These are phyloP conservation scores for Lophotis ruficrista DNA, from an alignment of 2,113 vertebrate species.

Conservation along the genomic window DNA sequence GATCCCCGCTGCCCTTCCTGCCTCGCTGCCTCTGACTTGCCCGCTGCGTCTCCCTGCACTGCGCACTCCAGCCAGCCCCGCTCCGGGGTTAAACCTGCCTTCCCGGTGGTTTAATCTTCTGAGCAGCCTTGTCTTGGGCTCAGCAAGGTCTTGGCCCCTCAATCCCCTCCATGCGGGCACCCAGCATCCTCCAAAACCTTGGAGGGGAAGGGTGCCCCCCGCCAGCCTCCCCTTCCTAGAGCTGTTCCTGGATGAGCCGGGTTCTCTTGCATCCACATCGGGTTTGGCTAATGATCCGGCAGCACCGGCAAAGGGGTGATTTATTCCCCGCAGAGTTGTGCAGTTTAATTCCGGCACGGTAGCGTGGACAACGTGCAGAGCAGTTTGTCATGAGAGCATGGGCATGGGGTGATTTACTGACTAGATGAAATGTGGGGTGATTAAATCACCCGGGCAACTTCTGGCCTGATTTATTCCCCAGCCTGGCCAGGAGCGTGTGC, in stretches of 20 bases:
- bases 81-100: background rate
- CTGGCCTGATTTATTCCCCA: constrained; percentile 20
- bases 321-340: constrained; percentile 17
- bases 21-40: rapidly evolving
- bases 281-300: background rate
- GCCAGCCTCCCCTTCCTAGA: background rate
- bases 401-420: constrained; percentile 8
- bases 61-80: rapidly evolving
- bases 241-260: background rate
- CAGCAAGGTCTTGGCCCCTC: background rate
- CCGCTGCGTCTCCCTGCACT: background rate
- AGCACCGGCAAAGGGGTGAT: background rate
- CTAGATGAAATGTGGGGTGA: constrained; percentile 28
- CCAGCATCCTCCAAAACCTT: background rate
- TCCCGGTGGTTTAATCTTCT: background rate
- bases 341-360: background rate
- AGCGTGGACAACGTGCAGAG: background rate
- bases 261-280: background rate
- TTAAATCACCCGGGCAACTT: constrained; percentile 40
- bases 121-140: background rate
- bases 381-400: constrained; percentile 23
- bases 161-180: background rate
- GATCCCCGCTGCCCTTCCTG: background rate
- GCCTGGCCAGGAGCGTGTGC: rapidly evolving
- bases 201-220: background rate